Percentiles rank a stretch among this genome's conserved stretches.
Evolutionary conservation across 2,113 vertebrate species (phyloP).

Genomic region (Eretmochelys imbricata): DNA sequence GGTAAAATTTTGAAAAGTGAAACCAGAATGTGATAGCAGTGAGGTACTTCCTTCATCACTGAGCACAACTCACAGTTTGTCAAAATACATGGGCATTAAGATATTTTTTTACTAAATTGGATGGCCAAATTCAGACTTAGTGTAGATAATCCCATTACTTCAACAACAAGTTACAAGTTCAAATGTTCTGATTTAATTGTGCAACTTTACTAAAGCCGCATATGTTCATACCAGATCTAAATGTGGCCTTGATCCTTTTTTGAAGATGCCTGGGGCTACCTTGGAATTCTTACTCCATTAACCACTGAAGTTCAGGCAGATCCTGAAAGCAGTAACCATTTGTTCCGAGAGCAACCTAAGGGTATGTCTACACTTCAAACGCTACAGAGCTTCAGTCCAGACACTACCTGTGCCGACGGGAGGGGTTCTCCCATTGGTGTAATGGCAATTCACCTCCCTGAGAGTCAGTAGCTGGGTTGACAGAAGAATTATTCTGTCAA

Average conservation of each 20-base stretch:
- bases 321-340: neutral
- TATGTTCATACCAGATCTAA: neutral
- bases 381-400: fast-evolving
- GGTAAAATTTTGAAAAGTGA: neutral
- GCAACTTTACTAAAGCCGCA: neutral
- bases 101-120: neutral
- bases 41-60: neutral
- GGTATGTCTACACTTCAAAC: fast-evolving
- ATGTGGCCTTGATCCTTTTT: neutral
- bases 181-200: neutral
- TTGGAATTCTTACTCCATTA: neutral
- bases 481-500: neutral
- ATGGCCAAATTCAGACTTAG: neutral
- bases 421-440: neutral
- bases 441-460: neutral
- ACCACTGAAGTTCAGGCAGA: neutral
- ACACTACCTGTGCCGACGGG: neutral
- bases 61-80: neutral
- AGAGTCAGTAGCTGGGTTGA: neutral
- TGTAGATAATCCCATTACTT: neutral
- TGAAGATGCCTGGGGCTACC: fast-evolving
- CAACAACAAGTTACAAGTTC: neutral
- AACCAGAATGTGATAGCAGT: neutral
- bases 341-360: fast-evolving
- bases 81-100: fast-evolving